Evolutionary conservation across 2,888 invertebrate species (phyloP), one percentile per base, ranked within the genome.

Genomic region (Diplazon laetatorius): DNA sequence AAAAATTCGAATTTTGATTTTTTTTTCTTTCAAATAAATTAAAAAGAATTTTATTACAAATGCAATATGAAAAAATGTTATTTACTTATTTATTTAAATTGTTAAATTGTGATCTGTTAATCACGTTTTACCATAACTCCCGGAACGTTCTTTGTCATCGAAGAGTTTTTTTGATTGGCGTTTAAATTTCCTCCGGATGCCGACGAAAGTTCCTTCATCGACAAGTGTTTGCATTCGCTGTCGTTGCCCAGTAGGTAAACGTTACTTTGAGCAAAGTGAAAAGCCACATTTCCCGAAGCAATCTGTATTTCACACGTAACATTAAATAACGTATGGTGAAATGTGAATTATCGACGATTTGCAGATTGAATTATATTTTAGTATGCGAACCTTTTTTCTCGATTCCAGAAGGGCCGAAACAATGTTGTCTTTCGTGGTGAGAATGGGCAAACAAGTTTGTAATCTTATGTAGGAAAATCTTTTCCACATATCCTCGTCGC

Each of bases 381-480:
- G 6, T 10, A 68, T 73, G 30, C 80, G 84, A 90, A 94, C 94
- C 91, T 93, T 94, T 92, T 95, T 95, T 65, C 95, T 93, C 68
- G 94, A 93, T 83, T 94, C 94, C 81, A 94, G 93, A 25, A 96
- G 93, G 6, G 91, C 86, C 62, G 92, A 90, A 3, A 93, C 92
- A 52, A 93, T 86, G 66, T 92, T 91, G 25, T 92, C 92, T 37
- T 93, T 93, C 84, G 95, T 94, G 84, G 95, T 94, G 73, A 93
- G 92, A 16, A 96, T 88, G 14, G 94, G 94, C 73, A 96, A 87
- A 62, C 93, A 93, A 46, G 95, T 95, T 86, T 93, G 93, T 12
- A 96, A 90, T 57, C 95, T 92, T 10, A 96, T 93, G 89, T 96
- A 95, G 20, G 94, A 91, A 89, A 96, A 96, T 85, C 95, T 93